Evolutionary conservation across 2,888 invertebrate species (phyloP).

Genomic region (Heliconius aoede): DNA sequence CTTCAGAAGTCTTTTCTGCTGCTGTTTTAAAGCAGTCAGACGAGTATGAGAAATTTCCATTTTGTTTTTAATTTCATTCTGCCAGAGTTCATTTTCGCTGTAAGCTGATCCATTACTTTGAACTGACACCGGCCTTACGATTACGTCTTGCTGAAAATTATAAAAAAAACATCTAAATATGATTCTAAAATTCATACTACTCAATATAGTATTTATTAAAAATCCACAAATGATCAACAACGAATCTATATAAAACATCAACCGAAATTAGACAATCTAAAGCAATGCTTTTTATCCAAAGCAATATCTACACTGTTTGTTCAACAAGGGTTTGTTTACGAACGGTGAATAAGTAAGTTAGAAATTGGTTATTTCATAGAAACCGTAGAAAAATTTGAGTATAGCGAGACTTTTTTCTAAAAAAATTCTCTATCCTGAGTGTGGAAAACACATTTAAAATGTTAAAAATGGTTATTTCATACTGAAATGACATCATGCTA

Average conservation of each 20-base stretch:
- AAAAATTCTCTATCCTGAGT: neutral
- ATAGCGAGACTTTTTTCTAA: too few relatives aligned
- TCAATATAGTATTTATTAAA: neutral
- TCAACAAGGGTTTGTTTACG: slow-evolving; percentile 13
- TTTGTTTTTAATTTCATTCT: slow-evolving; percentile 84
- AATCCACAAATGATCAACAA: slow-evolving; percentile 25
- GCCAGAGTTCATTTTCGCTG: slow-evolving; percentile 82
- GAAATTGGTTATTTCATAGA: too few relatives aligned
- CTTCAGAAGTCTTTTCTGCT: slow-evolving; percentile 80
- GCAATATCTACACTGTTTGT: neutral
- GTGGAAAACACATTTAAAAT: neutral
- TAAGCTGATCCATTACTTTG: slow-evolving; percentile 80
- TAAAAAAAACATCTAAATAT: neutral
- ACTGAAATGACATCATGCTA: slow-evolving; percentile 36
- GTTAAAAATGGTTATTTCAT: slow-evolving; percentile 25
- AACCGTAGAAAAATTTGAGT: too few relatives aligned
- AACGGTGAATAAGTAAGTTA: neutral
- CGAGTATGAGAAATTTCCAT: slow-evolving; percentile 85
- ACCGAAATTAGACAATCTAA: slow-evolving; percentile 5
- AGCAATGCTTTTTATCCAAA: slow-evolving; percentile 18
- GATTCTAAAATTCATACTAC: neutral
- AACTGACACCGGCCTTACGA: slow-evolving; percentile 76
- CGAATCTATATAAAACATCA: slow-evolving; percentile 14
- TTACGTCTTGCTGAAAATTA: slow-evolving; percentile 67
- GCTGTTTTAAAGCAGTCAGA: slow-evolving; percentile 83